Percentiles rank a stretch among this genome's conserved stretches.
phyloP scores from a whole-genome alignment of 2,113 vertebrate species.

The Brachyhypopomus occidentalis region DNA sequence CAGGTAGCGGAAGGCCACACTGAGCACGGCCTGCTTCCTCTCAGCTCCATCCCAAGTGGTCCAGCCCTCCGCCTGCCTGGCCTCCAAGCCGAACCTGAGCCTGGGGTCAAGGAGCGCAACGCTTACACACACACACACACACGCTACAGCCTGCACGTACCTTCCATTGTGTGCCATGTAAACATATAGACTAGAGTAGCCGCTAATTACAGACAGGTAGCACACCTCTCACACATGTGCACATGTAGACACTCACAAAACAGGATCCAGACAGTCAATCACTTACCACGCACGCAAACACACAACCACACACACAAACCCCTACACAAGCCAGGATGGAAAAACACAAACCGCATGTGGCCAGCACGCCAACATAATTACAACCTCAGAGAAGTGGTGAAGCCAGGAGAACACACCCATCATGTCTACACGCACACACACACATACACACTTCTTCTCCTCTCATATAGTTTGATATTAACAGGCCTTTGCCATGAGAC shows the following conservation, averaged over 20 bases:
- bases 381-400: slow-evolving; percentile 43
- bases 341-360: slow-evolving; percentile 50
- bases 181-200: neutral
- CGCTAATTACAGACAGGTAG: neutral
- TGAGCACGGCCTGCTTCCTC: slow-evolving; percentile 87
- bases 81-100: slow-evolving; percentile 65
- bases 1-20: slow-evolving; percentile 87
- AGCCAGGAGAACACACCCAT: slow-evolving; percentile 54
- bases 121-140: slow-evolving; percentile 70
- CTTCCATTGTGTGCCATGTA: neutral
- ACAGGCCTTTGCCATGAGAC: neutral
- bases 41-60: slow-evolving; percentile 69
- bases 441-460: slow-evolving; percentile 9
- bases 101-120: slow-evolving; percentile 57
- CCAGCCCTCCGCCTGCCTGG: slow-evolving; percentile 57
- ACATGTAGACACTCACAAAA: neutral
- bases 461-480: slow-evolving; percentile 33
- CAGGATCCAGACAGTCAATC: slow-evolving; percentile 25
- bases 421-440: slow-evolving; percentile 35
- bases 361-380: slow-evolving; percentile 55
- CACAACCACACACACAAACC: neutral
- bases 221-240: slow-evolving; percentile 1
- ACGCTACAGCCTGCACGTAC: neutral
- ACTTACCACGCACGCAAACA: slow-evolving; percentile 16
- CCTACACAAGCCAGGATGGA: slow-evolving; percentile 23